Percentiles rank a stretch among this genome's conserved stretches.
These are phyloP conservation scores for Cantharis lateralis DNA, from an alignment of 2,888 invertebrate species.

Conservation along the genomic window DNA sequence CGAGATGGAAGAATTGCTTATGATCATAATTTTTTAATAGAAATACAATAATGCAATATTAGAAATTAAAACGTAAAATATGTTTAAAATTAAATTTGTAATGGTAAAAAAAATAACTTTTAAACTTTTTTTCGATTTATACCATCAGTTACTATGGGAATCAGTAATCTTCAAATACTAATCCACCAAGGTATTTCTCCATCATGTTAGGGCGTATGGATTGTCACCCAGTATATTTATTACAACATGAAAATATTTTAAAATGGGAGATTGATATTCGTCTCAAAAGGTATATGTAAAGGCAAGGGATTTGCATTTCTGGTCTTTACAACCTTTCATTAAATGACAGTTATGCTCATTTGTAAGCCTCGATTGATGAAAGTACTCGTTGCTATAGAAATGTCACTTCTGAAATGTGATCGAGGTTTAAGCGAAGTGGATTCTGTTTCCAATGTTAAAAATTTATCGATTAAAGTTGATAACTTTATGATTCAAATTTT, in stretches of 20 bases:
- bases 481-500: background rate
- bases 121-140: no score
- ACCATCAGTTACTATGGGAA: no score
- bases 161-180: no score
- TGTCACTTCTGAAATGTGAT: constrained; percentile 14
- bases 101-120: no score
- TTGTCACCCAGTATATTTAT: background rate
- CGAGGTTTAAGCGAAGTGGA: background rate
- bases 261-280: background rate
- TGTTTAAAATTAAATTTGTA: no score
- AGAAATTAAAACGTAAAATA: no score
- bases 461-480: background rate
- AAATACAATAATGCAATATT: no score
- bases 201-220: no score
- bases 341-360: constrained; percentile 20
- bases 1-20: no score
- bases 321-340: constrained; percentile 7
- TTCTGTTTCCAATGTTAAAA: background rate
- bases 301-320: constrained; percentile 15
- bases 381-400: constrained; percentile 18
- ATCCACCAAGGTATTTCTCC: no score
- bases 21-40: no score
- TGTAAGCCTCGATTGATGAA: constrained; percentile 19
- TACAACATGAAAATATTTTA: background rate
- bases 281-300: background rate